Base-by-base conservation (phyloP, 2,113 vertebrate genomes). In the Merops nubicus region DNA sequence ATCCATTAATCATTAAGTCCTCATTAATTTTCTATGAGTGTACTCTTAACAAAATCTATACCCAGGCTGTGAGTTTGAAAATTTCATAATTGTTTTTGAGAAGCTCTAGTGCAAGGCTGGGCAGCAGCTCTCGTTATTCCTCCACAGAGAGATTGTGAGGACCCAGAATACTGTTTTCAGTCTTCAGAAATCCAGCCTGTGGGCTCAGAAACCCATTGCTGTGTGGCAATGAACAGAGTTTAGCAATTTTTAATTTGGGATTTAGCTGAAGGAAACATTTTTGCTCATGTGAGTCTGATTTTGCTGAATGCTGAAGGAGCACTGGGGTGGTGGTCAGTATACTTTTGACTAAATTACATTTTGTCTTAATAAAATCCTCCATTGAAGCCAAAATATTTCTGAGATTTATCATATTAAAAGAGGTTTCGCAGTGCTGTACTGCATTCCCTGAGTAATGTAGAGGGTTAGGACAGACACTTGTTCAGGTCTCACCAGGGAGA, bases 1-100 rank as follows among this genome's bases (percentile, higher is more conserved):
- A 78, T 59, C 84, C 94, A 96, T 96, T 95, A 97, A 96, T 96
- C 91, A 96, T 95, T 95, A 92, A 93, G 68, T 53, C 34, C 48
- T 91, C 65, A 81, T 88, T 78, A 88, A 23, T 70, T 91, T 94
- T 88, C 85, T 28, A 96, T 78, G 89, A 89, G 76, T 33, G 43
- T 85, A 57, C 73, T 88, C 68, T 88, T 78, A 93, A 81, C 84
- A 96, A 89, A 89, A 96, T 85, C 60, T 93, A 87, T 69, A 78
- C 31, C 45, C 73, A 68, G 43, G 36, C 86, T 70, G 53, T 36
- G 73, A 94, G 83, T 78, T 47, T 86, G 88, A 94, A 95, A 91
- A 79, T 93, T 81, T 84, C 76, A 4, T 87, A 95, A 95, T 13
- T 87, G 76, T 62, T 94, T 95, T 85, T 80, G 40, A 93, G 76